These are phyloP conservation scores for Chiridota heheva DNA, from an alignment of 35 echinoderm and acorn worm species.

Conservation along the genomic window DNA sequence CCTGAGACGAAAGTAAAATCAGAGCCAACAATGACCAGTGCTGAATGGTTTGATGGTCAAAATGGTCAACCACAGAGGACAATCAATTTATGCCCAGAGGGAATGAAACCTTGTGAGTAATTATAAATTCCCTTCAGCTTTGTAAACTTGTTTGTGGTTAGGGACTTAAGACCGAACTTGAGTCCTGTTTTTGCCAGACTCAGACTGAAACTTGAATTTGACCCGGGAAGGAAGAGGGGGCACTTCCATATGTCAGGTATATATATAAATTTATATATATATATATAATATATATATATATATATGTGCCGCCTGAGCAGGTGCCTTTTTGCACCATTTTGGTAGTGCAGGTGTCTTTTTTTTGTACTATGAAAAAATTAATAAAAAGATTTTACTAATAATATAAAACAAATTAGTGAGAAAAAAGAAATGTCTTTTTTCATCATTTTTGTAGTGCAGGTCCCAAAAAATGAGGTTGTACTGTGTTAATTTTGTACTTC, in stretches of 20 bases:
- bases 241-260: background rate
- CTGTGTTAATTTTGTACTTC: too few species aligned
- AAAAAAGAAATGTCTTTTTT: too few species aligned
- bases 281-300: background rate
- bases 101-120: conserved; percentile 89
- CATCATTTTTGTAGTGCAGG: too few species aligned
- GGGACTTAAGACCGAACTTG: background rate
- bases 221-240: background rate
- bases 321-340: too few species aligned
- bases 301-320: too few species aligned
- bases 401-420: too few species aligned
- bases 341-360: too few species aligned
- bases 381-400: too few species aligned
- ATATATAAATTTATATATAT: background rate
- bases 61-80: conserved; percentile 51
- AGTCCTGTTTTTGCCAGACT: background rate
- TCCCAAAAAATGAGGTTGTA: too few species aligned
- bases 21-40: conserved; percentile 56
- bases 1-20: conserved; percentile 86
- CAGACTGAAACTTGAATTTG: too few species aligned
- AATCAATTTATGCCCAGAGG: conserved; percentile 65
- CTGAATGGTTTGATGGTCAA: conserved; percentile 82
- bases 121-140: background rate
- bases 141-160: background rate
- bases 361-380: too few species aligned